These are phyloP conservation scores for Reticulitermes lucifugus DNA, from an alignment of 2,888 invertebrate species.

Conservation along the genomic window DNA sequence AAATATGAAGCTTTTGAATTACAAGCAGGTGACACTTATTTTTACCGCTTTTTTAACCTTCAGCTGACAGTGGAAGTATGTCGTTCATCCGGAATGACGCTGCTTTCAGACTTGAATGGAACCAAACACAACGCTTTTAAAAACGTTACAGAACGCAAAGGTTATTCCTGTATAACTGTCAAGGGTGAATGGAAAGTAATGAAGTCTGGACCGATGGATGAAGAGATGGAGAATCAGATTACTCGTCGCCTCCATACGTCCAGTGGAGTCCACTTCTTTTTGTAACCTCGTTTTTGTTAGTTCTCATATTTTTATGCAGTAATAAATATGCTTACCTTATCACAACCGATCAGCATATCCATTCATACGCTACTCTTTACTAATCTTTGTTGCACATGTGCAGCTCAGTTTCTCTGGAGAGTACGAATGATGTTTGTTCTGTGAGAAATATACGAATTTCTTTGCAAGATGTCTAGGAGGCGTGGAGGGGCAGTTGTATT, in stretches of 20 bases:
- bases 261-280: constrained; percentile 20
- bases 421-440: neutral
- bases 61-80: neutral
- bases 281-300: constrained; percentile 4
- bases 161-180: neutral
- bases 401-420: neutral
- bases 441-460: neutral
- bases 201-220: neutral
- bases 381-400: neutral
- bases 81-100: neutral
- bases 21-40: too few species aligned
- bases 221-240: constrained; percentile 12
- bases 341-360: constrained; percentile 28
- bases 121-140: neutral
- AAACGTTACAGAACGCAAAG: constrained; percentile 4
- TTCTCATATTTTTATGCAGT: neutral
- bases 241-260: neutral
- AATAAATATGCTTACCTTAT: constrained; percentile 20
- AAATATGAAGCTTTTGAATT: too few species aligned
- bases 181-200: neutral
- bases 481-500: too few species aligned
- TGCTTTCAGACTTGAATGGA: neutral
- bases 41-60: too few species aligned
- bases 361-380: constrained; percentile 31
- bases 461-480: too few species aligned